phyloP scores from a whole-genome alignment of 1,140 invertebrate species.

The Drosophila insularis region DNA sequence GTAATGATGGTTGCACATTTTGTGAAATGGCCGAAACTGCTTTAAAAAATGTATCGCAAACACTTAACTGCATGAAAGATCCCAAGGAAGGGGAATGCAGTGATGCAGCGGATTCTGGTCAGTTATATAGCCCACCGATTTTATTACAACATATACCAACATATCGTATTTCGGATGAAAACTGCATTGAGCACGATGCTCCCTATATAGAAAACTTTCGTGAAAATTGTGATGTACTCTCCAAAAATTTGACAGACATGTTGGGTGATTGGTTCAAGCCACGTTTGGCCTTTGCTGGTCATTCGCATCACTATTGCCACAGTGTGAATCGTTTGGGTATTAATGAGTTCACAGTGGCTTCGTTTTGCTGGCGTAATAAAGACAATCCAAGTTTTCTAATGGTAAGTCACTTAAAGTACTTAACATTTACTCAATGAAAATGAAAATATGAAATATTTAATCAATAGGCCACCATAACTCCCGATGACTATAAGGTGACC shows the following conservation, averaged over 20 bases:
- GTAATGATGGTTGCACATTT: constrained; percentile 95
- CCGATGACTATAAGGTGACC: constrained; percentile 86
- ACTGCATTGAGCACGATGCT: constrained; percentile 92
- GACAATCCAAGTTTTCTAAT: constrained; percentile 95
- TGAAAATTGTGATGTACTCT: constrained; percentile 94
- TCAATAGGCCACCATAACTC: constrained; percentile 84
- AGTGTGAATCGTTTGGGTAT: constrained; percentile 83
- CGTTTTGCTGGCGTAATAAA: constrained; percentile 98
- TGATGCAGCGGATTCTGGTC: constrained; percentile 22
- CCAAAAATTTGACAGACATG: constrained; percentile 90
- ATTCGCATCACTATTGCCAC: constrained; percentile 95
- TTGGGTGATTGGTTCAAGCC: constrained; percentile 88
- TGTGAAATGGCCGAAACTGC: constrained; percentile 90
- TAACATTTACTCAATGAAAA: no score
- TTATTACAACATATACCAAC: constrained; percentile 96
- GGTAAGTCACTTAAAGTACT: constrained; percentile 53
- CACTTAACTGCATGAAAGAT: constrained; percentile 77
- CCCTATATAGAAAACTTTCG: constrained; percentile 86
- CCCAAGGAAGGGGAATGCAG: constrained; percentile 54
- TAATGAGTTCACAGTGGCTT: constrained; percentile 92
- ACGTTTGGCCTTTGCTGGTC: constrained; percentile 92
- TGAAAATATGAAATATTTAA: background rate
- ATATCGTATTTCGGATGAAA: constrained; percentile 92
- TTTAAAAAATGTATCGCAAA: constrained; percentile 88
- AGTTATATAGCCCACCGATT: constrained; percentile 87